Base-by-base conservation (phyloP, 92 coral and sea anemone genomes). In the Muricea muricata region DNA sequence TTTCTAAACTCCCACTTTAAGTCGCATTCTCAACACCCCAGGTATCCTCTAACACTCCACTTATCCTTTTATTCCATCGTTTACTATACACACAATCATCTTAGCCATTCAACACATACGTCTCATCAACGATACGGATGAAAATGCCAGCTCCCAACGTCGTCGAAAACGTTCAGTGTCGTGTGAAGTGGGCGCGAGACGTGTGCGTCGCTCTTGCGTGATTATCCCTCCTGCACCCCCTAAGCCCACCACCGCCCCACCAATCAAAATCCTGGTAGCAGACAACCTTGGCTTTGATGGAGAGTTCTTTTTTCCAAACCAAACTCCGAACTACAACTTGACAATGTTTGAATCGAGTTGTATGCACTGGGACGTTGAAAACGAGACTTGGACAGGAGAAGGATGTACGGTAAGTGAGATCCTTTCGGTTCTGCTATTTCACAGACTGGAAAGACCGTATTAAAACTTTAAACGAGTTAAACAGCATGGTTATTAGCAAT, bases 151-250 rank as follows among this genome's bases (percentile, higher is more conserved):
- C 57, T 68, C 75, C 8, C 75, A 50, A 25, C 18, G 45, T 17
- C 73, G 73, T 33, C 18, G 45, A 8, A 91, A 97, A 37, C 87
- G 98, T 66, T 95, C 88, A 1, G 68, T 92, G 54, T 90, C 93
- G 29, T 86, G 85, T n/a, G 75, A 68, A 29, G 75, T 68, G 6
- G 75, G 75, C 47, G 90, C 73, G 12, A 89, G 89, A 0, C 90
- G 98, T 60, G 89, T 87, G 78, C 93, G 88, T 33, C 86, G 98
- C 15, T 94, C 98, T 7, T 94, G 98, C 52, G 98, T 94, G 7
- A 86, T 94, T 40, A 94, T 94, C 25, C 98, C 98, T 0, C 82
- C 98, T 20, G 94, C 98, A 11, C 98, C 98, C 20, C 95, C 97
- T 2, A 91, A 88, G 46, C 97, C 97, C 6, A 88, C 97, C 4